Base-by-base conservation (phyloP, 1,140 invertebrate genomes). In the Saxidomus purpurata region DNA sequence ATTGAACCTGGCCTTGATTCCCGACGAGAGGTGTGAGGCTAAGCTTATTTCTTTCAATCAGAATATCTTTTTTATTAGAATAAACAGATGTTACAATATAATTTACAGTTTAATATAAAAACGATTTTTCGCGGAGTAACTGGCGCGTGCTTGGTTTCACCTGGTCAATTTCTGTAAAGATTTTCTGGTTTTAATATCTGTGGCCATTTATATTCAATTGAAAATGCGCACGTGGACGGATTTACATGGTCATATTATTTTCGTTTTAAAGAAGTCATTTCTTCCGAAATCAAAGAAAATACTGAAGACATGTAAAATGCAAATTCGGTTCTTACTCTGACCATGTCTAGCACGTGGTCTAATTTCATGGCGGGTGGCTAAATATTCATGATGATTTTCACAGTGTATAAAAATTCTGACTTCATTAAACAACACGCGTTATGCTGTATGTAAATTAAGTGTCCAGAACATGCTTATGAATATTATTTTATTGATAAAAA, bases 321-420 rank as follows among this genome's bases (percentile, higher is more conserved):
- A 38, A 28, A 36, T 36, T 71, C 1, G 22, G 3, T 71, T 40
- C 22, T 71, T 71, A 38, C 67, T 4, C 22, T 71, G 67, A 71
- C 67, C 67, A 38, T 38, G 25, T 38, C 22, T 1, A 11, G 22
- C 67, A 34, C 67, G 34, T 28, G 67, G 67, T 71, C 67, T 71
- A 71, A 71, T 71, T 71, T 71, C 67, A 71, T 40, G 67, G 67
- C 67, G 34, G 67, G 67, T 71, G 67, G 67, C 34, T 38, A 28
- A 71, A 36, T 36, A 71, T 36, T 28, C 67, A 71, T 71, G 9
- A 36, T 13, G 4, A 71, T 71, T 38, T 19, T 38, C 9, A 19
- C 9, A 71, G 34, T 71, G 22, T 28, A 38, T 71, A 19, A 71
- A 38, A 19, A n/a, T 36, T 38, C 25, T 15, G 9, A 6, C 15